Evolutionary conservation across 2,888 invertebrate species (phyloP), one percentile per base, ranked within the genome.

Genomic region (Heteromyza rotundicornis): DNA sequence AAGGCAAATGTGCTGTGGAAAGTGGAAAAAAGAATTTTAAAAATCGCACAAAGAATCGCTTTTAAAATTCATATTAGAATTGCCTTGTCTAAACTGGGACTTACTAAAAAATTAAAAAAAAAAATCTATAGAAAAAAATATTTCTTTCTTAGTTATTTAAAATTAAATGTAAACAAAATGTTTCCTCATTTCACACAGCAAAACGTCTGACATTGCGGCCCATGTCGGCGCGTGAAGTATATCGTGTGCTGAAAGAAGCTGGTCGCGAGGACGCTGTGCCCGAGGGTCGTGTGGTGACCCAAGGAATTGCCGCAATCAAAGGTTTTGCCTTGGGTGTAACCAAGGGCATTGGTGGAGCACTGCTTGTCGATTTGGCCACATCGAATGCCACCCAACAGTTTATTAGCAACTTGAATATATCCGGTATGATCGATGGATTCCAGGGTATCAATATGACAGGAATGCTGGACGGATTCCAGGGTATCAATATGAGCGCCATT

Each of bases 351-450:
- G 54, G 62, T 16, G 73, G 69, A 5, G 68, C 68, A 1, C 61
- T 72, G 19, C 61, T 70, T 44, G 68, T 68, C n/a, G 73, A 75
- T 24, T 62, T 74, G 24, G 68, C 72, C 19, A 71, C 67, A 0
- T 72, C 70, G n/a, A 73, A 75, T 60, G 56, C 59, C 1, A 57
- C 66, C 1, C 40, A n/a, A 1, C 23, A 22, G 23, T 70, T 65
- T n/a, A 12, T 76, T 0, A 69, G 35, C 7, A 67, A 55, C 12
- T 17, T 72, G n/a, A 60, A 58, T 53, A 17, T 40, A 22, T 44
- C 63, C 17, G 27, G 22, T 1, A 14, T 58, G 44, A 8, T 57
- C 3, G 36, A 14, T 10, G 53, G 40, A 3, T 24, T 5, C 23
- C 20, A 14, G n/a, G 5, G n/a, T n/a, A 16, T 49, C 7, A n/a